Percentiles rank a stretch among this genome's conserved stretches.
These are phyloP conservation scores for Eutolmus rufibarbis DNA, from an alignment of 2,888 invertebrate genomes.

Conservation along the genomic window DNA sequence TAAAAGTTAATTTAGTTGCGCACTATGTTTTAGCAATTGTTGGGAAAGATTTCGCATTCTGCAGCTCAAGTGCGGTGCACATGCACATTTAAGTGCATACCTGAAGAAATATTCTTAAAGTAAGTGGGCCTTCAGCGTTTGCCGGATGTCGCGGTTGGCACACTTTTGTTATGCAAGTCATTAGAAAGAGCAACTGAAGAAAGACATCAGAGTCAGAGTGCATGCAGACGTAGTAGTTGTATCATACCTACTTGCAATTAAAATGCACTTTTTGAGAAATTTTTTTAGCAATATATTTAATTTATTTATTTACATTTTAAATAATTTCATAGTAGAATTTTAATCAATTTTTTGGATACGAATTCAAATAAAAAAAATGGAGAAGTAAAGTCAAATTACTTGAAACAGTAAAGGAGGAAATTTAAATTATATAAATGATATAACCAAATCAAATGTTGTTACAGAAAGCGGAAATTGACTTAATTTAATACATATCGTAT, in stretches of 20 bases:
- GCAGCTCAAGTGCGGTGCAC: neutral
- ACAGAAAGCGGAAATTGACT: too few species aligned
- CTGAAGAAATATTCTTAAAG: neutral
- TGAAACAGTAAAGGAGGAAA: too few species aligned
- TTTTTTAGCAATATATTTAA: too few species aligned
- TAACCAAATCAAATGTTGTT: too few species aligned
- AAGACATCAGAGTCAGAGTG: neutral
- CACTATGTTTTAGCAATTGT: neutral
- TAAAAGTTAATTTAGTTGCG: neutral
- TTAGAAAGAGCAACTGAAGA: neutral
- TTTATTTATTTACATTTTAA: too few species aligned
- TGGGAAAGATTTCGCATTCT: neutral
- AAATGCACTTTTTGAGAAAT: neutral
- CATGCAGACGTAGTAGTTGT: neutral
- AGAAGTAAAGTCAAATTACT: too few species aligned
- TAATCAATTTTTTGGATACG: too few species aligned
- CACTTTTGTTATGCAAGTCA: neutral
- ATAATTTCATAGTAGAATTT: too few species aligned
- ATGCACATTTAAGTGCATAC: neutral
- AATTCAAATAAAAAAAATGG: too few species aligned
- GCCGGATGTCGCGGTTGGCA: neutral
- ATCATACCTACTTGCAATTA: neutral
- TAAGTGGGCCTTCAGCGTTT: neutral
- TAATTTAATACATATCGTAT: too few species aligned
- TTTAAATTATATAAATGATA: too few species aligned